Evolutionary conservation across 2,888 invertebrate genomes (phyloP), one percentile per base, ranked within the genome.

Genomic region (Abscondita cerata): DNA sequence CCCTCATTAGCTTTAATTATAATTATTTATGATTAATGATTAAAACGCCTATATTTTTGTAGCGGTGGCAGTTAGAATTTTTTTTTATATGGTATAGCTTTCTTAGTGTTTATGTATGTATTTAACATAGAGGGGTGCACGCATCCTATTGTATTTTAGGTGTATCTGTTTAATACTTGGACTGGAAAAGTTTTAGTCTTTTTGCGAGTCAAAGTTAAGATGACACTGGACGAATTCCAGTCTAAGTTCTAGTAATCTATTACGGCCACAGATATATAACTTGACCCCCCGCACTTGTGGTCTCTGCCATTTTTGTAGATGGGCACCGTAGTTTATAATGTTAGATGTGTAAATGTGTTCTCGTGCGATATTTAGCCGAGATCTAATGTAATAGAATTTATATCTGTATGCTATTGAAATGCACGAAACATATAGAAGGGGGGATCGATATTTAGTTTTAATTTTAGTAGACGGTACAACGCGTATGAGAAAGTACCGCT

Each of bases 341-440:
- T 69, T 66, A 69, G 67, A 67, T 70, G 70, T 72, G 68, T 72
- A 70, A 65, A 65, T 69, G 69, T 68, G 67, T 64, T 63, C 62
- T 66, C 65, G 66, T 63, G 64, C 64, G 44, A 52, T 58, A 52
- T 65, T 65, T 53, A 57, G 63, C 58, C 65, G 64, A 61, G 67
- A 65, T 64, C 54, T 69, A 65, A 62, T 60, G 56, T 68, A 73
- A 68, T 72, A 71, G 67, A 69, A 64, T 54, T 61, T 69, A 66
- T 77, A 72, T 86, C 89, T 90, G 89, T 90, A 90, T 90, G 87
- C 89, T 89, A 87, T 88, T 89, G 90, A 90, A 90, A 90, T 90
- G 90, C 90, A 90, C 90, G 89, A 90, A 90, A 90, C 90, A 87
- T 89, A 87, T 89, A 90, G 90, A 90, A 90, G 90, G 90, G 89